Base-by-base conservation (phyloP, 2,113 vertebrate species). In the Cisticola juncidis region DNA sequence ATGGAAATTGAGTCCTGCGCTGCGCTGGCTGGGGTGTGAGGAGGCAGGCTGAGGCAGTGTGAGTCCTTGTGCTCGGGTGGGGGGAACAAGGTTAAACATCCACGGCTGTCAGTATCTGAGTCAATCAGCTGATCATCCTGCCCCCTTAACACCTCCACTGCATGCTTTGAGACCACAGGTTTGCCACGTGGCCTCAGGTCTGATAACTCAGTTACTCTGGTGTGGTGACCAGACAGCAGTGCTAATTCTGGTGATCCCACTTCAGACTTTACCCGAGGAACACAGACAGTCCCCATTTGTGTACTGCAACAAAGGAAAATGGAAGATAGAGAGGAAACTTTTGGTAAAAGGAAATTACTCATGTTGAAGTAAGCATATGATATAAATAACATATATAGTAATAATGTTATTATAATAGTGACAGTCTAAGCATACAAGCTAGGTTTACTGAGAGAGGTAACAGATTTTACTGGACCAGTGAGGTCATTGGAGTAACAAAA, bases 1-100 rank as follows among this genome's bases (percentile, higher is more conserved):
- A 86, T 56, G 87, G 62, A 96, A 93, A 95, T 96, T 44, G 82
- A 70, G 61, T 79, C 81, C n/a, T n/a, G 48, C 2, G 11, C 44
- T 66, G 62, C 56, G 57, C 15, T 78, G 86, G 16, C 38, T 85
- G 23, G 77, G 25, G 20, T 65, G 47, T 62, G 81, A 81, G 68
- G 24, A 77, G 45, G 23, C 31, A n/a, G 10, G 9, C 36, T 81
- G 71, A 64, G 61, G 54, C 24, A 13, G 3, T 31, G 24, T 0
- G 1, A 87, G 31, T 38, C 26, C 61, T 73, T 44, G 9, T 2
- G 5, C 26, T 57, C 45, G 9, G 2, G 44, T 58, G 54, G 74
- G 6, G 4, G 42, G 40, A 28, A 33, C 16, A 65, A 72, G 25
- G 73, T 81, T 68, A 85, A 72, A n/a, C 21, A 45, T 35, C 53